Percentiles rank a stretch among this genome's conserved stretches.
phyloP scores from a whole-genome alignment of 2,888 invertebrate genomes.

The Tigriopus californicus region DNA sequence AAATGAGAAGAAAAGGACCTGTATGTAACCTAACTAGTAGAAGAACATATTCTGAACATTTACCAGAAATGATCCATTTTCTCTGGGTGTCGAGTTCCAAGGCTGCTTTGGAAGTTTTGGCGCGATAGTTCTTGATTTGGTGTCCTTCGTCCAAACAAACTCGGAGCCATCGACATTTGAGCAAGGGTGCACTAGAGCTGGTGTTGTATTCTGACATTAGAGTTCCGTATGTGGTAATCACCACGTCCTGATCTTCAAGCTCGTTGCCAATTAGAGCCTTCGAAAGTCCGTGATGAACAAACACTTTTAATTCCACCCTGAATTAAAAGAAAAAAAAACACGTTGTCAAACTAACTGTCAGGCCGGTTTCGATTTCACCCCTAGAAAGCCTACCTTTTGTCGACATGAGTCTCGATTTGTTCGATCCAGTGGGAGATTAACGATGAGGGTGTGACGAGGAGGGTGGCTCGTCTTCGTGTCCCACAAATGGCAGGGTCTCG shows the following conservation, averaged over 20 bases:
- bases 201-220: neutral
- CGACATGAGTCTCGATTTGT: neutral
- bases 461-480: neutral
- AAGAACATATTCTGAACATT: no score
- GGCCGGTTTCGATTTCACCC: no score
- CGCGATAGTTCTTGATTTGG: neutral
- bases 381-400: neutral
- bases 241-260: conserved; percentile 8
- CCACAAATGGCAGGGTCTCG: neutral
- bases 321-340: no score
- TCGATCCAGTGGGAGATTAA: neutral
- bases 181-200: neutral
- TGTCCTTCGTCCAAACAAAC: conserved; percentile 9
- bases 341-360: no score
- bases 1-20: no score
- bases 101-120: conserved; percentile 11
- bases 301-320: neutral
- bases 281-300: neutral
- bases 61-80: conserved; percentile 12
- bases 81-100: neutral
- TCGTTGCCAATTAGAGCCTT: conserved; percentile 4
- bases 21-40: no score
- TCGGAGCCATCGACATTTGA: neutral
- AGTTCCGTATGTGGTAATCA: conserved; percentile 14
- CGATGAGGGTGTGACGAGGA: neutral